Evolutionary conservation across 2,113 vertebrate species (phyloP).

Genomic region (Hippotragus niger): DNA sequence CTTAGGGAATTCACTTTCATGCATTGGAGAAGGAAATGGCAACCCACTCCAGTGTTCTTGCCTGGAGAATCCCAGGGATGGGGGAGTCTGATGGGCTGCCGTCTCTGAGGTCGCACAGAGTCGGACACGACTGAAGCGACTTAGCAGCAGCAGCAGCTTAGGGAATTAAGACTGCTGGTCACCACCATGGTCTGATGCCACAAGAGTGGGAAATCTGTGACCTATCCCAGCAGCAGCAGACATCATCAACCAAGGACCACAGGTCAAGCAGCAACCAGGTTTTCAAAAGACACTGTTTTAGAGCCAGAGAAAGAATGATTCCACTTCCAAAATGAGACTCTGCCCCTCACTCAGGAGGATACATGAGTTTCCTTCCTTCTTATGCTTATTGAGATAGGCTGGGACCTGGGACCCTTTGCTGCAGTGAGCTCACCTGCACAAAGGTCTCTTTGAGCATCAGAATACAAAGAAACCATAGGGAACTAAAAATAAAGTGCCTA

Average conservation of each 20-base stretch:
- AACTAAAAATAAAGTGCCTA: neutral
- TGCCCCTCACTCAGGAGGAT: neutral
- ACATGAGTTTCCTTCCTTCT: neutral
- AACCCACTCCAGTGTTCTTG: no score
- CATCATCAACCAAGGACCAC: neutral
- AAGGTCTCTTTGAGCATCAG: neutral
- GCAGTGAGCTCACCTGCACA: neutral
- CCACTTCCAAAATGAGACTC: neutral
- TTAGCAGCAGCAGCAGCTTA: neutral
- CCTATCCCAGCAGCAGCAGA: neutral
- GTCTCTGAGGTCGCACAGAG: no score
- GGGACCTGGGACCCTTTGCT: neutral
- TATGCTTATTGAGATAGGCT: neutral
- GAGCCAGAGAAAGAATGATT: neutral
- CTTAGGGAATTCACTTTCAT: neutral
- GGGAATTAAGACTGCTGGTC: neutral
- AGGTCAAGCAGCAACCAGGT: neutral
- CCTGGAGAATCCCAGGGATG: no score
- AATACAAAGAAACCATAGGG: neutral
- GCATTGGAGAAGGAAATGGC: no score
- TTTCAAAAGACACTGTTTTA: neutral
- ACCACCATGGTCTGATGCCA: neutral
- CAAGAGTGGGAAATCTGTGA: neutral
- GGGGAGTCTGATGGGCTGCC: no score
- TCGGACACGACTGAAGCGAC: no score